Conservation (phyloP, 2,113 vertebrate genomes). For the Lamprologus callipterus region DNA sequence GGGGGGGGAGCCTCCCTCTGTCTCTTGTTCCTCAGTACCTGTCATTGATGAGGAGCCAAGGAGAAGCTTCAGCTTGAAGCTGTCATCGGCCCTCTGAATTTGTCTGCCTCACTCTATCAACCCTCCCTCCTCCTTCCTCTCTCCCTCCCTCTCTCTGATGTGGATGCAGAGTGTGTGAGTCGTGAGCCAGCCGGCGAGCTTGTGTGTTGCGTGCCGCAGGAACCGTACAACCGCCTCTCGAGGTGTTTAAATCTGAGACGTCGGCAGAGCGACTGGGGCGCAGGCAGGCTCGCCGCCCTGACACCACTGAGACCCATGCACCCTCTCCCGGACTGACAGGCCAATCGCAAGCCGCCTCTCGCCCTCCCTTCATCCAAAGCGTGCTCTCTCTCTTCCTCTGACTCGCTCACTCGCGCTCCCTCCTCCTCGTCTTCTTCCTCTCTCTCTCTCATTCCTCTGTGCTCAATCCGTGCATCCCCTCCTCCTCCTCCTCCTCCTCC, state of each 20-base stretch:
- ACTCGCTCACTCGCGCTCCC: neutral
- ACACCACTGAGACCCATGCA: constrained; percentile 44
- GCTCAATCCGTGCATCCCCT: constrained; percentile 31
- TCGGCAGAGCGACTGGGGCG: neutral
- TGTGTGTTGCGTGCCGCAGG: constrained; percentile 14
- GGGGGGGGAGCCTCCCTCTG: neutral
- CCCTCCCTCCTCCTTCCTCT: neutral
- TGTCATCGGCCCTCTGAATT: constrained; percentile 60
- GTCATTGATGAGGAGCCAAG: constrained; percentile 62
- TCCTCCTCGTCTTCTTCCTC: neutral
- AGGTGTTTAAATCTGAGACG: constrained; percentile 20
- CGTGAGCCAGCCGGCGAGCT: constrained; percentile 10
- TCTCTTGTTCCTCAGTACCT: constrained; percentile 56
- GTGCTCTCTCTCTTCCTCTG: constrained; percentile 5
- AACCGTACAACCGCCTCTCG: constrained; percentile 2
- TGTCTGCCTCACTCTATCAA: constrained; percentile 49
- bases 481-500: neutral
- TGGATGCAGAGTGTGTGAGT: constrained; percentile 37
- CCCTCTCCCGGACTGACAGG: constrained; percentile 51
- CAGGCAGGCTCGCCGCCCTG: constrained; percentile 13
- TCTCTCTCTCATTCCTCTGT: constrained; percentile 40
- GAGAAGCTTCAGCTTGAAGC: constrained; percentile 63
- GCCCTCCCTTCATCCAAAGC: constrained; percentile 13
- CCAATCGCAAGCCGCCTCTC: constrained; percentile 53
- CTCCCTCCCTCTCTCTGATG: neutral